A percentile compares a stretch with the other conserved stretches of the same genome.
phyloP scores from a whole-genome alignment of 2,888 invertebrate species.

The Rhynchonema sp. region DNA sequence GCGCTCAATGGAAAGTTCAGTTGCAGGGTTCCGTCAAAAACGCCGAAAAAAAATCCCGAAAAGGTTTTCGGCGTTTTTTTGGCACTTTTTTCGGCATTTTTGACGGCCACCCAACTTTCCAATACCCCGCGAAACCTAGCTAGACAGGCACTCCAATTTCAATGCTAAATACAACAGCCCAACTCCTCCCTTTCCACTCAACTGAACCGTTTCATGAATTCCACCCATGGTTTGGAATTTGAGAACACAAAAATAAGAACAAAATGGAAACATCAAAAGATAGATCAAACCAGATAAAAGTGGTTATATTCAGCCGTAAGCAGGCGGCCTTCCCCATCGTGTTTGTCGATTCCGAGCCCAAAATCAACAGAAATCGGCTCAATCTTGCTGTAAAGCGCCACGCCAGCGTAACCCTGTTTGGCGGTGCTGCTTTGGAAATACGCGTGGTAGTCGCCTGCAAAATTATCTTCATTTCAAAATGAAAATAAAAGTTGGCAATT shows the following conservation, averaged over 20 bases:
- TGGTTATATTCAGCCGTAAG: conserved; percentile 81
- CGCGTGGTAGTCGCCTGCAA: conserved; percentile 58
- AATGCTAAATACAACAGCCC: too few relatives aligned
- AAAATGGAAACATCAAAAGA: conserved; percentile 1
- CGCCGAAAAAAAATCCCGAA: too few relatives aligned
- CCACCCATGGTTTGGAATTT: not conserved
- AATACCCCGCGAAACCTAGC: too few relatives aligned
- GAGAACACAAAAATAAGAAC: not conserved
- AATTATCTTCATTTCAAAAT: too few relatives aligned
- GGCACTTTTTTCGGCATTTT: too few relatives aligned
- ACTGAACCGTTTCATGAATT: not conserved
- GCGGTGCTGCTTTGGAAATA: conserved; percentile 44
- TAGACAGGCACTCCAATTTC: too few relatives aligned
- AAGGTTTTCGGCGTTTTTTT: too few relatives aligned
- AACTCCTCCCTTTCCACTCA: too few relatives aligned
- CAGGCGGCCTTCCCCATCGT: conserved; percentile 51
- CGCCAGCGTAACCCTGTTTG: conserved; percentile 69
- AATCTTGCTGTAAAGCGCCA: conserved; percentile 61
- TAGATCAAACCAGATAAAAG: conserved; percentile 64
- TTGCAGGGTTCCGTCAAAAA: too few relatives aligned
- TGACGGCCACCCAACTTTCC: too few relatives aligned
- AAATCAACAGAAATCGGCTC: conserved; percentile 62
- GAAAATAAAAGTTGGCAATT: too few relatives aligned
- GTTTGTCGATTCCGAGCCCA: conserved; percentile 49
- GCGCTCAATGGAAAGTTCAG: too few relatives aligned